These are phyloP conservation scores for Petrocephalus schoutedeni DNA, from an alignment of 2,797 vertebrate species.

Conservation along the genomic window DNA sequence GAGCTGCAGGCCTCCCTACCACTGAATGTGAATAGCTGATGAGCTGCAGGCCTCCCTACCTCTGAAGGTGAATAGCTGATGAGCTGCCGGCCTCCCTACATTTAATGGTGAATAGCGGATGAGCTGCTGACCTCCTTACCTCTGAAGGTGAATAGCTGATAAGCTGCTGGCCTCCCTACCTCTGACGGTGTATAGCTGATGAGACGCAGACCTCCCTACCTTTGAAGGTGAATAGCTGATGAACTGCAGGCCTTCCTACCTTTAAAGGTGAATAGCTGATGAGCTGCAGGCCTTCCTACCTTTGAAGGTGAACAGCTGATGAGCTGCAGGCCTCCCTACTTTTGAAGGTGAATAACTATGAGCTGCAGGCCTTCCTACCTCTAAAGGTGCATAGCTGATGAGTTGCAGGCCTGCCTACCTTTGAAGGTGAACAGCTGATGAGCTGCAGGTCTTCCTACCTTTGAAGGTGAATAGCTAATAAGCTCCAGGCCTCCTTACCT, in stretches of 20 bases:
- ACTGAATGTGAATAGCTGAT: neutral
- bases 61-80: neutral
- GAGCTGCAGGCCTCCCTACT: neutral
- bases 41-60: too few species aligned
- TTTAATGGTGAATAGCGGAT: neutral
- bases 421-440: neutral
- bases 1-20: neutral
- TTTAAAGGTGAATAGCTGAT: neutral
- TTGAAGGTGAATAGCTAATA: neutral
- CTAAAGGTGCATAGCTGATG: neutral
- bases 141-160: neutral
- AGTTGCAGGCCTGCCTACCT: neutral
- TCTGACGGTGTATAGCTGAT: neutral
- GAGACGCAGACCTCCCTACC: neutral
- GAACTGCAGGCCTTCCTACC: neutral
- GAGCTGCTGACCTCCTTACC: neutral
- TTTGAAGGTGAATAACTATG: neutral
- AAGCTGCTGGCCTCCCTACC: neutral
- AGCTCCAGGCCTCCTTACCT: slow-evolving; percentile 64
- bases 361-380: neutral
- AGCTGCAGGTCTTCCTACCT: neutral
- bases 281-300: neutral
- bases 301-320: neutral
- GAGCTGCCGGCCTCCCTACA: neutral
- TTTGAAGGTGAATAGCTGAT: neutral